Percentiles rank a stretch among this genome's conserved stretches.
These are phyloP conservation scores for Ophion ellenae DNA, from an alignment of 2,888 invertebrate species.

Conservation along the genomic window DNA sequence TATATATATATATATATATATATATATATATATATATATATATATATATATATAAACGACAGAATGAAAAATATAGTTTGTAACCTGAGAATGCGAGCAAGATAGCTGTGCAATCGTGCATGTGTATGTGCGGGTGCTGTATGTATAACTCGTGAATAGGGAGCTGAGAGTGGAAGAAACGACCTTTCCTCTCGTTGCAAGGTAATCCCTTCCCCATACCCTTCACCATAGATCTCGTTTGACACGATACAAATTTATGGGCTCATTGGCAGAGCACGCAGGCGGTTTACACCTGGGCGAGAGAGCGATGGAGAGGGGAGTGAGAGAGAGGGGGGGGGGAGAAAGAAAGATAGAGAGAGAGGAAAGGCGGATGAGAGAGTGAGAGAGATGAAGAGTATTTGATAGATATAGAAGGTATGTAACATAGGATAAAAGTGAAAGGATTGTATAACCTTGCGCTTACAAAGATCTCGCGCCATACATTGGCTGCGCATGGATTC, in stretches of 20 bases:
- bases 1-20: no score
- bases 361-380: no score
- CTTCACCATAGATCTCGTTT: constrained; percentile 59
- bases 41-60: neutral
- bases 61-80: constrained; percentile 12
- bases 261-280: constrained; percentile 70
- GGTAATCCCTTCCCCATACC: constrained; percentile 71
- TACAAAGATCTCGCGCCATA: constrained; percentile 59
- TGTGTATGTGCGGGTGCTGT: constrained; percentile 17
- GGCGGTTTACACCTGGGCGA: constrained; percentile 57
- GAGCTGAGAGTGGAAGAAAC: constrained; percentile 71
- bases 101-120: constrained; percentile 19
- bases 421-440: constrained; percentile 81
- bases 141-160: constrained; percentile 34
- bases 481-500: constrained; percentile 61
- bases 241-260: constrained; percentile 77
- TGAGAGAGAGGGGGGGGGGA: constrained; percentile 22
- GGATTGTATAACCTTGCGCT: constrained; percentile 80
- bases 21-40: no score
- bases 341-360: neutral
- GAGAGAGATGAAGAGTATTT: constrained; percentile 19
- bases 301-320: constrained; percentile 47
- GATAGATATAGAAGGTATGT: constrained; percentile 65
- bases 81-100: constrained; percentile 40
- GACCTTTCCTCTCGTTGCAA: constrained; percentile 78